These are phyloP conservation scores for Athripsodes cinereus DNA, from an alignment of 2,888 invertebrate species.

Conservation along the genomic window DNA sequence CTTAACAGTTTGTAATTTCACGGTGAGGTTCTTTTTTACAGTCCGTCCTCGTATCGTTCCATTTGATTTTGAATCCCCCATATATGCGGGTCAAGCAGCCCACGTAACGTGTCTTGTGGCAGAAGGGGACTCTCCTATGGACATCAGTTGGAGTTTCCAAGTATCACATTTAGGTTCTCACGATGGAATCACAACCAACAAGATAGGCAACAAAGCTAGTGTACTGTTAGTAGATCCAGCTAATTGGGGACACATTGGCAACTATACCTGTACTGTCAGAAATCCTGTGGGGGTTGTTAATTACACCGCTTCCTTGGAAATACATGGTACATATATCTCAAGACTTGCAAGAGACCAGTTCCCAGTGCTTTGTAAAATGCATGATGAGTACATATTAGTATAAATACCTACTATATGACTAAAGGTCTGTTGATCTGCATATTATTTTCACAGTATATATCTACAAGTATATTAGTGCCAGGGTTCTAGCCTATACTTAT, in stretches of 20 bases:
- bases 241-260: slow-evolving; percentile 62
- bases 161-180: slow-evolving; percentile 60
- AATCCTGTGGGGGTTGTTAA: slow-evolving; percentile 66
- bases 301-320: slow-evolving; percentile 62
- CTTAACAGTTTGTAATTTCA: background rate
- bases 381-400: background rate
- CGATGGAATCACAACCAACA: slow-evolving; percentile 50
- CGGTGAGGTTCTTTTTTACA: slow-evolving; percentile 46
- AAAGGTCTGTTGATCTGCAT: background rate
- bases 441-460: no score
- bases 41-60: slow-evolving; percentile 75
- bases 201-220: slow-evolving; percentile 55
- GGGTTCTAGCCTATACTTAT: background rate
- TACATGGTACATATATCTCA: slow-evolving; percentile 56
- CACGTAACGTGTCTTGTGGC: slow-evolving; percentile 62
- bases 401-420: no score
- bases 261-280: slow-evolving; percentile 68
- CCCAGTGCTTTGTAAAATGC: slow-evolving; percentile 16
- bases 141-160: slow-evolving; percentile 67
- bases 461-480: no score
- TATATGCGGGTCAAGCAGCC: slow-evolving; percentile 67
- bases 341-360: slow-evolving; percentile 2
- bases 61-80: slow-evolving; percentile 66
- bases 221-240: slow-evolving; percentile 58
- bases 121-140: slow-evolving; percentile 64